Conservation (phyloP, 2,113 vertebrate species). For the Myrmecophaga tridactyla region DNA sequence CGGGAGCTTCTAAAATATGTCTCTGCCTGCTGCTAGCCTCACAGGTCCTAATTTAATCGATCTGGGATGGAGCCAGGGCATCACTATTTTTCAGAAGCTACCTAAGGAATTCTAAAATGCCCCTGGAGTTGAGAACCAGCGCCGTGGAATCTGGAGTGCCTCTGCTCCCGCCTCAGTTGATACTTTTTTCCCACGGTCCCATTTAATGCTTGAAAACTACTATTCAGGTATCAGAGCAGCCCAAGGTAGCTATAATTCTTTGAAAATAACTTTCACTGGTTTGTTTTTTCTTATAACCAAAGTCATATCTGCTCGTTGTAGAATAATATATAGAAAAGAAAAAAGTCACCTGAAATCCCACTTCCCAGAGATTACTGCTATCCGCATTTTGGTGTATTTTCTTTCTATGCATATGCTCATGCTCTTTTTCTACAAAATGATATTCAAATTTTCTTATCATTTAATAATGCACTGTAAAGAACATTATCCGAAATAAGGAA, state of each 20-base stretch:
- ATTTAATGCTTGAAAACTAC: neutral
- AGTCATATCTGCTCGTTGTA: neutral
- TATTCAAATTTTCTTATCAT: neutral
- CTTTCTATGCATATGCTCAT: neutral
- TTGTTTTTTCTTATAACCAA: neutral
- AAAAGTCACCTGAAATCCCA: neutral
- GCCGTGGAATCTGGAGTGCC: neutral
- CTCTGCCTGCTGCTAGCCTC: neutral
- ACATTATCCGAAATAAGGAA: neutral
- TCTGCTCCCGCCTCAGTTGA: too few species aligned
- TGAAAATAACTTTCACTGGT: conserved; percentile 1
- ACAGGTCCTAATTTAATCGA: neutral
- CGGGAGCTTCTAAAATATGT: neutral
- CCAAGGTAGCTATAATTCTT: neutral
- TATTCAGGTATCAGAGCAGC: neutral
- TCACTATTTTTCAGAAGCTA: neutral
- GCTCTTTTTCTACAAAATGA: neutral
- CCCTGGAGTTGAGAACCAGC: neutral
- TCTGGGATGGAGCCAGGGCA: neutral
- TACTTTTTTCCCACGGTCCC: too few species aligned
- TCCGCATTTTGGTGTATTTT: conserved; percentile 19
- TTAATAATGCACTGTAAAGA: neutral
- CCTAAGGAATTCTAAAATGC: neutral
- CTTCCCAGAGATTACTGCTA: neutral
- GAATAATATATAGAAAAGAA: neutral